Evolutionary conservation across 1,140 invertebrate species (phyloP), one percentile per base, ranked within the genome.

Genomic region (Vollenhovia emeryi): DNA sequence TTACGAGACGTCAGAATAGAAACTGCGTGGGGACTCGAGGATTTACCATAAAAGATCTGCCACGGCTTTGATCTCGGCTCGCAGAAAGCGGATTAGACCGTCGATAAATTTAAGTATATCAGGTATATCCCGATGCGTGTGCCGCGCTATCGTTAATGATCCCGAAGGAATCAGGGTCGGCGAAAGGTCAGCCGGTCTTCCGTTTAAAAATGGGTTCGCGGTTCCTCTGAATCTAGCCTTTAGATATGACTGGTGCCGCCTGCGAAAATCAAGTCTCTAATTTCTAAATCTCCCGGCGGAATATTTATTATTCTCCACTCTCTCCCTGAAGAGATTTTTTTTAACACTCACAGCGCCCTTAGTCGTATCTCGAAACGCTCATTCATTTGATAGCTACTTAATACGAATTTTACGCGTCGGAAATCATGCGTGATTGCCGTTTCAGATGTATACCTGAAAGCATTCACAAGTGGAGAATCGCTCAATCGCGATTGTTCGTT

Each of bases 81-180:
- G 82, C 66, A 68, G 40, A 60, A 80, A 85, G 59, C 45, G 40
- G 52, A 83, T 85, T 88, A 68, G 43, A 33, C 11, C 30, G 45
- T 45, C 30, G 45, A 88, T 87, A 87, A 88, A 87, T 85, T 79
- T 43, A 69, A 64, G 9, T 57, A 43, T 80, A 66, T 80, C 30
- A 36, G 83, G 48, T 64, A 68, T 68, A 68, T 24, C 18, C 45
- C 30, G 21, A 27, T 21, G 45, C 27, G 18, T 52, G 18, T 52
- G 33, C 21, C 68, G 30, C 27, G 15, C 43, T 89, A 89, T 89
- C 86, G 55, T 79, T 74, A 85, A 76, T 21, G 64, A 87, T 75
- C 40, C 75, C 8, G 45, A 50, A 79, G 73, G 52, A 76, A 60
- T 71, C 36, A 69, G 55, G 75, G 43, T 89, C 78, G 40, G 18